phyloP scores from a whole-genome alignment of 2,888 invertebrate species.

The Eucriotettix oculatus region DNA sequence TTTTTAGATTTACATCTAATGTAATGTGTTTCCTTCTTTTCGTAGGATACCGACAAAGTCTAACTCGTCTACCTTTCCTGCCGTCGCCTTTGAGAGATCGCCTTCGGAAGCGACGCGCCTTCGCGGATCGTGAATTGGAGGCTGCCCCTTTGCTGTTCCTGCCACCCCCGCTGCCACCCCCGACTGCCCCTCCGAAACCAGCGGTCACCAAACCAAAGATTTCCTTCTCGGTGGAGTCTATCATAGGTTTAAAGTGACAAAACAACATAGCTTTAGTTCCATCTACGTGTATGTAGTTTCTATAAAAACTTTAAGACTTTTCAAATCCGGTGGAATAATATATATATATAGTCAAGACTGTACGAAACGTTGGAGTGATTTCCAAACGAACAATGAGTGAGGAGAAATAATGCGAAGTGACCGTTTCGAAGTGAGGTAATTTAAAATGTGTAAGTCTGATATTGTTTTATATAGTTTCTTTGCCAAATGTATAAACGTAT shows the following conservation, averaged over 20 bases:
- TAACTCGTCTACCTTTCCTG: slow-evolving; percentile 1
- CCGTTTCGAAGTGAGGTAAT: not conserved
- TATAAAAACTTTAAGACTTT: too few species aligned
- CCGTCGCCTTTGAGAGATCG: slow-evolving; percentile 30
- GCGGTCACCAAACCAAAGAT: slow-evolving; percentile 22
- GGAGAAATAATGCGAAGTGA: not conserved
- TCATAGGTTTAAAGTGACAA: slow-evolving; percentile 39
- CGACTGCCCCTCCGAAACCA: slow-evolving; percentile 8
- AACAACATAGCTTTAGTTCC: not conserved
- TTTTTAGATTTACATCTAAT: too few species aligned
- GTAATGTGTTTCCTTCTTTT: too few species aligned
- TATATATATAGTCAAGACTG: not conserved
- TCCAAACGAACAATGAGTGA: not conserved
- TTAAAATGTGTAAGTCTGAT: not conserved
- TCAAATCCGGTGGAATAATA: too few species aligned
- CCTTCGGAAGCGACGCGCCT: slow-evolving; percentile 34
- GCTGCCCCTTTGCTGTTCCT: slow-evolving; percentile 16
- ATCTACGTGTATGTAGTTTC: too few species aligned
- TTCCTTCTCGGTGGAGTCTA: slow-evolving; percentile 52
- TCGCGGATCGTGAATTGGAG: slow-evolving; percentile 31
- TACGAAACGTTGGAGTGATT: not conserved
- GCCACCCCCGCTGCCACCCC: not conserved
- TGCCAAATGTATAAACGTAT: too few species aligned
- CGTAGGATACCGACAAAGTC: too few species aligned
- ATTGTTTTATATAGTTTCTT: too few species aligned